Percentiles rank a stretch among this genome's conserved stretches.
phyloP scores from a whole-genome alignment of 2,113 vertebrate genomes.

The Amazona vittata region DNA sequence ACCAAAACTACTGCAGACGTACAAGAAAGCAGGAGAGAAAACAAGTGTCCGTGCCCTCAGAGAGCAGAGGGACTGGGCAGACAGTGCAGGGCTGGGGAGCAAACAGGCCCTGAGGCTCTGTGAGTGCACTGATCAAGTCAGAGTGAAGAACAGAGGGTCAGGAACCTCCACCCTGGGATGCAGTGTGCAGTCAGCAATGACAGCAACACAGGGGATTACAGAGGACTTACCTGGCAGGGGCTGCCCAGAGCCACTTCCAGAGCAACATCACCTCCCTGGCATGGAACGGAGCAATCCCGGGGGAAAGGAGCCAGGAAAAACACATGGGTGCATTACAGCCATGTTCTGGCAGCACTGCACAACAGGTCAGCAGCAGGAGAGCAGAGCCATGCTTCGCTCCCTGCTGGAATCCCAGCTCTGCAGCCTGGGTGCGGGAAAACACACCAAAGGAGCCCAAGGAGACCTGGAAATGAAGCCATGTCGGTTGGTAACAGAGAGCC shows the following conservation, averaged over 20 bases:
- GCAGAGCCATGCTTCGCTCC: not conserved
- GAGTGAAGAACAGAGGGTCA: not conserved
- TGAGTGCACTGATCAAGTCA: not conserved
- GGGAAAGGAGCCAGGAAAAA: not conserved
- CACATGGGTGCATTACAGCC: not conserved
- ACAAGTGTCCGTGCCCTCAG: not conserved
- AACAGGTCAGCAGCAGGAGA: not conserved
- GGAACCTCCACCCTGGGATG: not conserved
- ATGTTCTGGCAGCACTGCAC: not conserved
- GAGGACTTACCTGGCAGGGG: not conserved
- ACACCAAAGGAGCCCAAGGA: not conserved
- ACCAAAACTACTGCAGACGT: not conserved
- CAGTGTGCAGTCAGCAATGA: not conserved
- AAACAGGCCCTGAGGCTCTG: not conserved
- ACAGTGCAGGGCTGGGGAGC: not conserved
- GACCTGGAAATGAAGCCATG: not conserved
- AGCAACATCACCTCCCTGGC: not conserved
- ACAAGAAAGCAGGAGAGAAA: not conserved
- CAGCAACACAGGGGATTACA: not conserved
- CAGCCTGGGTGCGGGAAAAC: not conserved
- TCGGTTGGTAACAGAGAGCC: not conserved
- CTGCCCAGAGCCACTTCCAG: fast-evolving
- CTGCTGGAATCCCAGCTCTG: not conserved
- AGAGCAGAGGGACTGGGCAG: not conserved
- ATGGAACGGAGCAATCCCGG: not conserved